phyloP scores from a whole-genome alignment of 2,888 invertebrate genomes.

The Leptinotarsa tumamoca region DNA sequence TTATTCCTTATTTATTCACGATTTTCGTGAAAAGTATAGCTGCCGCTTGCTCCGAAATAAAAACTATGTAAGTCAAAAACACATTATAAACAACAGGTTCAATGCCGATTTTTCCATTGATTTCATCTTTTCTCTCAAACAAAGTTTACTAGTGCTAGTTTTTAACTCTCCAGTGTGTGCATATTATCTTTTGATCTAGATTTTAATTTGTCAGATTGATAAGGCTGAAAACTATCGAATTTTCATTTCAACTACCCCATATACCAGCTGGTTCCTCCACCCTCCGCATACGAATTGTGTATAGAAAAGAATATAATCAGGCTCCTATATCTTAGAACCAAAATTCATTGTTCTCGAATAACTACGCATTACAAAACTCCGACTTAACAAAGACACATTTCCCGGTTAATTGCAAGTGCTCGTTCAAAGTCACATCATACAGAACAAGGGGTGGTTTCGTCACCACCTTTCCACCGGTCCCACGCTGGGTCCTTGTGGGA shows the following conservation, averaged over 20 bases:
- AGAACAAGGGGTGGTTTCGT: slow-evolving; percentile 47
- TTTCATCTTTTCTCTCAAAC: too few relatives aligned
- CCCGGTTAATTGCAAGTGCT: slow-evolving; percentile 48
- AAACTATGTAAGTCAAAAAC: too few relatives aligned
- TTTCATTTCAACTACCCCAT: background rate
- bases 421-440: slow-evolving; percentile 49
- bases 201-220: too few relatives aligned
- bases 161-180: too few relatives aligned
- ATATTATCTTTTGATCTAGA: too few relatives aligned
- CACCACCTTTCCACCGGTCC: slow-evolving; percentile 53
- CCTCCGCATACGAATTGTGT: background rate
- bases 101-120: too few relatives aligned
- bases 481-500: slow-evolving; percentile 55
- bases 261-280: slow-evolving; percentile 1
- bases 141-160: too few relatives aligned
- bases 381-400: slow-evolving; percentile 30
- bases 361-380: slow-evolving; percentile 23
- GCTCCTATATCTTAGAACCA: slow-evolving; percentile 5
- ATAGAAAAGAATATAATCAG: slow-evolving; percentile 18
- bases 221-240: background rate
- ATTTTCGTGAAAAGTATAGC: too few relatives aligned
- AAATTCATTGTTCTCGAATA: slow-evolving; percentile 15
- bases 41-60: too few relatives aligned
- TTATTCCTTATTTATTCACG: too few relatives aligned
- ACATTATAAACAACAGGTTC: too few relatives aligned